These are phyloP conservation scores for Caloenas nicobarica DNA, from an alignment of 2,113 vertebrate genomes.

Conservation along the genomic window DNA sequence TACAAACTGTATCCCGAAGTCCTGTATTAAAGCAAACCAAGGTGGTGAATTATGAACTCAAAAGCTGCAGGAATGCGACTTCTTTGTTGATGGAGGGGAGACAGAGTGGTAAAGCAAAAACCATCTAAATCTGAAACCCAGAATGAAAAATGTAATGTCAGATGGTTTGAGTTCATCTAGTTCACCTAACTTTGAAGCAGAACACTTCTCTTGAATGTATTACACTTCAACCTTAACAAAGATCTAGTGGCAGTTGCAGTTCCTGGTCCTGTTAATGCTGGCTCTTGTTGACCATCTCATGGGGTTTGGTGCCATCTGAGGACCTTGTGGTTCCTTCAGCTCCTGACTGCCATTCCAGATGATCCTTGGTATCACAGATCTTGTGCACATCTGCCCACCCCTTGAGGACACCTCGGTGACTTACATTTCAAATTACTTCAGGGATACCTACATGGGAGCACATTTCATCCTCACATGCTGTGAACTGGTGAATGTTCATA, in stretches of 20 bases:
- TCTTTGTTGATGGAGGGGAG: neutral
- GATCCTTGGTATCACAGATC: neutral
- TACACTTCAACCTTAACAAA: neutral
- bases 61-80: neutral
- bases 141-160: neutral
- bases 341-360: accelerated
- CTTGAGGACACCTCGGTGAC: accelerated
- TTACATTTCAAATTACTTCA: neutral
- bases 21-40: neutral
- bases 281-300: neutral
- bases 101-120: neutral
- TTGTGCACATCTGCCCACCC: neutral
- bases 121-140: neutral
- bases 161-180: neutral
- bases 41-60: neutral
- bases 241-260: neutral
- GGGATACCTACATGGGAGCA: neutral
- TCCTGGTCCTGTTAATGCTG: neutral
- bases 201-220: neutral
- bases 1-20: neutral
- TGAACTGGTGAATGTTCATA: neutral
- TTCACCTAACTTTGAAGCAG: neutral
- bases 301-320: neutral
- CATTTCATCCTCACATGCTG: neutral
- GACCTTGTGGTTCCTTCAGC: neutral